Conservation (phyloP, 2,113 vertebrate species). For the Mirza zaza region DNA sequence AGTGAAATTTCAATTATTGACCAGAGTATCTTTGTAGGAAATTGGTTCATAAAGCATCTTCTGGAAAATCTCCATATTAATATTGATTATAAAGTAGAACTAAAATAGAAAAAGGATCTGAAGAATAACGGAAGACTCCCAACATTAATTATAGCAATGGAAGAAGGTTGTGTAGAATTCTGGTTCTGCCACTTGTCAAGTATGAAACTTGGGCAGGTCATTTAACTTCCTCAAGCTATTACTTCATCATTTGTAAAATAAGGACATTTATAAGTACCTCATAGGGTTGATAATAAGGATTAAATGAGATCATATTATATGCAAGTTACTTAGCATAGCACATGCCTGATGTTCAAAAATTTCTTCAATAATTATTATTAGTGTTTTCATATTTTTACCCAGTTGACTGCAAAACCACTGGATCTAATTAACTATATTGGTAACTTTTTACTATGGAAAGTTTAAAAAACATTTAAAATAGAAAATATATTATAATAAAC, state of each 20-base stretch:
- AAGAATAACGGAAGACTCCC: neutral
- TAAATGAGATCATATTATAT: neutral
- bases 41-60: neutral
- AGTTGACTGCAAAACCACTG: neutral
- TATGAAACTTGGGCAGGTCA: neutral
- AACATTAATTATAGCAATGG: neutral
- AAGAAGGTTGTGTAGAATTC: neutral
- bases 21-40: neutral
- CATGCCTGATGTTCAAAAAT: neutral
- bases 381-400: conserved; percentile 12
- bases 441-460: neutral
- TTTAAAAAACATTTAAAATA: neutral
- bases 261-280: neutral
- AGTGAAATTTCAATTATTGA: conserved; percentile 1
- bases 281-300: neutral
- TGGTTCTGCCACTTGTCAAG: neutral
- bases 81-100: neutral
- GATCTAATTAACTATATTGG: neutral
- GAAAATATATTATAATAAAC: neutral
- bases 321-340: neutral
- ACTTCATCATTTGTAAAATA: neutral
- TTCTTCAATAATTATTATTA: neutral
- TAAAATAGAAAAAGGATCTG: neutral
- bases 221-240: neutral
- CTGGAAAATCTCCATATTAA: neutral